phyloP scores from a whole-genome alignment of 2,888 invertebrate genomes.

The Chironomus riparius region DNA sequence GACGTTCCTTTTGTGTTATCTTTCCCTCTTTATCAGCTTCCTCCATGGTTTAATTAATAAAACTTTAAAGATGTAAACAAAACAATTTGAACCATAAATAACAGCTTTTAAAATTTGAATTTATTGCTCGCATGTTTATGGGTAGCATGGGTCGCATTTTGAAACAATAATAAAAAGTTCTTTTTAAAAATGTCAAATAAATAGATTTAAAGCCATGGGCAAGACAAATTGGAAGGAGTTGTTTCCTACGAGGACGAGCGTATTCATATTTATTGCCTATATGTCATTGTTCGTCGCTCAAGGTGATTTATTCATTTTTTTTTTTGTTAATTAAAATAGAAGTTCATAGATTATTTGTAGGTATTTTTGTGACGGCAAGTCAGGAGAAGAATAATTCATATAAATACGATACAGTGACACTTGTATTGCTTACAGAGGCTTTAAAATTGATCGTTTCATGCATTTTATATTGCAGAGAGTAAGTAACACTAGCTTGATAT shows the following conservation, averaged over 20 bases:
- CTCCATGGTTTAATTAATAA: not conserved
- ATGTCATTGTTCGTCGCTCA: slow-evolving; percentile 86
- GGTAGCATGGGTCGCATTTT: not conserved
- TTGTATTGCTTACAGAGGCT: slow-evolving; percentile 80
- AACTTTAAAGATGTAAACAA: not conserved
- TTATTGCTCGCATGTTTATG: no score
- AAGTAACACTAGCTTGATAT: slow-evolving; percentile 35
- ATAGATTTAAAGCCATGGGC: slow-evolving; percentile 28
- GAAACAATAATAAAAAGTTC: no score
- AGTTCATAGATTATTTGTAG: slow-evolving; percentile 43
- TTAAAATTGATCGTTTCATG: slow-evolving; percentile 70
- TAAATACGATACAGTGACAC: slow-evolving; percentile 78
- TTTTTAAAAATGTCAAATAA: not conserved
- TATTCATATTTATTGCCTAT: slow-evolving; percentile 72
- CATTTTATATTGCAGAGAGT: slow-evolving; percentile 61
- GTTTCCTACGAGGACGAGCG: slow-evolving; percentile 75
- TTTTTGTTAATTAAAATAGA: not conserved
- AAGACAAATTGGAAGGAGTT: slow-evolving; percentile 52
- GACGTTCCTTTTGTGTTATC: not conserved
- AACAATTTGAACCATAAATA: no score
- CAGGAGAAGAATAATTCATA: slow-evolving; percentile 73
- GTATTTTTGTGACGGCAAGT: slow-evolving; percentile 84
- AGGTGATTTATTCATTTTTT: slow-evolving; percentile 52
- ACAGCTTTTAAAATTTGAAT: not conserved
- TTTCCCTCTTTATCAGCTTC: not conserved